Conservation (phyloP, 1,140 invertebrate genomes). For the Cephus cinctus region DNA sequence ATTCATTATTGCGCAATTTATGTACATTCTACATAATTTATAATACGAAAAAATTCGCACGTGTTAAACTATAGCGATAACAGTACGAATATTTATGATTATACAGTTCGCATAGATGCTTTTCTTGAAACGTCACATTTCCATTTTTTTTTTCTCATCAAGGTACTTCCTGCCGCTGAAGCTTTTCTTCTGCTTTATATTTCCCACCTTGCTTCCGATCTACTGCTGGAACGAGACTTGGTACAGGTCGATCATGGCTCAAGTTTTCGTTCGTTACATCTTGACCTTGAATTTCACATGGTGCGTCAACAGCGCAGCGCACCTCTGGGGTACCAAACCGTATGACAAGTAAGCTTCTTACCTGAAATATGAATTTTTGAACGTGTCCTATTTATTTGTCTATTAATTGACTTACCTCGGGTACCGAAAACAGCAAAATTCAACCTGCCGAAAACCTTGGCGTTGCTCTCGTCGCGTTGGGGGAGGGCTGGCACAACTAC, state of each 20-base stretch:
- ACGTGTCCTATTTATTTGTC: background rate
- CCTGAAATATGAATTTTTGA: background rate
- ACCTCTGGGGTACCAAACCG: constrained; percentile 71
- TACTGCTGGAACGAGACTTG: constrained; percentile 64
- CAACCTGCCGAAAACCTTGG: constrained; percentile 60
- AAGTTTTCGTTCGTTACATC: constrained; percentile 64
- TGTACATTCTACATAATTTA: no score
- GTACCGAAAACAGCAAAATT: constrained; percentile 56
- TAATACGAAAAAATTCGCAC: no score
- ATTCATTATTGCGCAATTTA: no score
- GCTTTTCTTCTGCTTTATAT: constrained; percentile 67
- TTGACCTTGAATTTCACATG: constrained; percentile 70
- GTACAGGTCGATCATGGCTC: constrained; percentile 57
- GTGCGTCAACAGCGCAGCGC: constrained; percentile 78
- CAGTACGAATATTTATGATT: no score
- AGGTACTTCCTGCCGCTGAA: constrained; percentile 74
- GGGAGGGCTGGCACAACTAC: constrained; percentile 81
- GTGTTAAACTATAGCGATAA: no score
- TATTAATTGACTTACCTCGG: background rate
- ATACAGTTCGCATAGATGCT: no score
- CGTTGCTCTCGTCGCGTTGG: constrained; percentile 37
- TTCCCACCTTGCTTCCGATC: constrained; percentile 73
- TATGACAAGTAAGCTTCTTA: constrained; percentile 67
- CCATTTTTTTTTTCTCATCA: constrained; percentile 24
- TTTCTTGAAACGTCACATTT: no score